Percentiles rank a stretch among this genome's conserved stretches.
phyloP scores from a whole-genome alignment of 1,140 invertebrate genomes.

The Globodera rostochiensis region DNA sequence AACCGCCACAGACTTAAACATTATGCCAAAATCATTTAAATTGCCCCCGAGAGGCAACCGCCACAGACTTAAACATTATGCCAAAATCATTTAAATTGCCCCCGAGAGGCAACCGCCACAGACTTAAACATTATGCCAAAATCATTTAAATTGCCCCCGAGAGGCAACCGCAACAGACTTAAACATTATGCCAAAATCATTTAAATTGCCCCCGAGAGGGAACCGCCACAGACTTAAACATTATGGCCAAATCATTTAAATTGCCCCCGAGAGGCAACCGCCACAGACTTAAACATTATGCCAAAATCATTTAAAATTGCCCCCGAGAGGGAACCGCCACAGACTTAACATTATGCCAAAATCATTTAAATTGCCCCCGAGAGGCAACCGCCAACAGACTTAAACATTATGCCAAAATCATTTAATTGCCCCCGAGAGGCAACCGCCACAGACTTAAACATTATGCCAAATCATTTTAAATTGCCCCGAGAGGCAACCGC shows the following conservation, averaged over 20 bases:
- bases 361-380: background rate
- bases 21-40: background rate
- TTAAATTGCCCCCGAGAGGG: too few relatives aligned
- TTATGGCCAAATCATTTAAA: background rate
- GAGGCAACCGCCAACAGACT: background rate
- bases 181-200: background rate
- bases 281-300: background rate
- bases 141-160: background rate
- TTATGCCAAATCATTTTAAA: background rate
- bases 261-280: too few relatives aligned
- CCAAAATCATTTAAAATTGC: constrained; percentile 11
- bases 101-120: too few relatives aligned
- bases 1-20: constrained; percentile 46
- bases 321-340: too few relatives aligned
- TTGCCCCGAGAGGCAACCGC: too few relatives aligned
- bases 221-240: constrained; percentile 46
- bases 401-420: background rate
- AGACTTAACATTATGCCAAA: constrained; percentile 12
- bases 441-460: constrained; percentile 46
- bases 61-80: background rate
- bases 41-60: too few relatives aligned
- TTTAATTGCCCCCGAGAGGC: too few relatives aligned
- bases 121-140: constrained; percentile 6
- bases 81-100: constrained; percentile 9
- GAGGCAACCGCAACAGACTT: background rate